Conservation (phyloP, 1,140 invertebrate species). For the Drosophila sp. region DNA sequence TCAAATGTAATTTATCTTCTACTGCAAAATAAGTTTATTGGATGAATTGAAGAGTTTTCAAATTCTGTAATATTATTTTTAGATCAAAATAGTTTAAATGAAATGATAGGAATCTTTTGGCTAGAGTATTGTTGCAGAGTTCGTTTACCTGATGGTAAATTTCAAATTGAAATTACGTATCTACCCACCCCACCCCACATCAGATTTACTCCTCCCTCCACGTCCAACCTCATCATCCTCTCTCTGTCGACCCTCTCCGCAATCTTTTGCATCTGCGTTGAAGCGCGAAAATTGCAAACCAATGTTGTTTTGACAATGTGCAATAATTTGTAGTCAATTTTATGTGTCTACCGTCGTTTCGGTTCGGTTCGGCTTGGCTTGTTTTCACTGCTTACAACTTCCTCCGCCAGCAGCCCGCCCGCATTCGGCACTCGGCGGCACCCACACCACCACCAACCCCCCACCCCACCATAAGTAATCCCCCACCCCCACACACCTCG, state of each 20-base stretch:
- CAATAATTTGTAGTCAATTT: conserved; percentile 81
- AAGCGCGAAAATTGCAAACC: conserved; percentile 80
- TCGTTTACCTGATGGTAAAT: conserved; percentile 39
- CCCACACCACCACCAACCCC: neutral
- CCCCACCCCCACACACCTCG: neutral
- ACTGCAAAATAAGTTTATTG: no score
- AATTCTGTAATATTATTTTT: neutral
- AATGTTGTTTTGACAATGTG: conserved; percentile 81
- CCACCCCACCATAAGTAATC: neutral
- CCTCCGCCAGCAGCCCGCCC: neutral
- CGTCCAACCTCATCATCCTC: neutral
- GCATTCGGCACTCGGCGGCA: neutral
- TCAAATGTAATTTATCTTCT: no score
- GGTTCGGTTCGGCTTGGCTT: conserved; percentile 64
- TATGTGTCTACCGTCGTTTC: conserved; percentile 75
- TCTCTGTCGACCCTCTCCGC: conserved; percentile 12
- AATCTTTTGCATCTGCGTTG: conserved; percentile 70
- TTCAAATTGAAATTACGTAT: conserved; percentile 12
- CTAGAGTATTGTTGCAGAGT: conserved; percentile 37
- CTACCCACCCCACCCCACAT: neutral
- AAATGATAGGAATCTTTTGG: neutral
- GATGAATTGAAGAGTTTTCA: no score
- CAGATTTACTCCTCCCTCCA: conserved; percentile 1
- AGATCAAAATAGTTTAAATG: no score
- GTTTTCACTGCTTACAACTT: conserved; percentile 36